A percentile compares a stretch with the other conserved stretches of the same genome.
phyloP scores from a whole-genome alignment of 2,113 vertebrate genomes.

The Thinocorus orbignyianus region DNA sequence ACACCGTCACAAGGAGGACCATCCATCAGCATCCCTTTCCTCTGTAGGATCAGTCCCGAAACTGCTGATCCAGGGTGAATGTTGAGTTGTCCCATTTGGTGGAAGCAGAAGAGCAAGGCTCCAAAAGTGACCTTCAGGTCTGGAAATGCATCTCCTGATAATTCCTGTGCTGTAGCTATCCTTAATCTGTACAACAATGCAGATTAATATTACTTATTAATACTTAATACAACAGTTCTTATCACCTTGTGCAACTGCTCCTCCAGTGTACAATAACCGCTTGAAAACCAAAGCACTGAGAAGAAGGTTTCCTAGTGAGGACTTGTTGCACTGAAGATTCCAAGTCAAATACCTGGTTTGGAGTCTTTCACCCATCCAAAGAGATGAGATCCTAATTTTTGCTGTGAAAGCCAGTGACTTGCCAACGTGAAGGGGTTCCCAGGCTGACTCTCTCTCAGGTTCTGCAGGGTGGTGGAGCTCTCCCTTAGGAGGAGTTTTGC shows the following conservation, averaged over 20 bases:
- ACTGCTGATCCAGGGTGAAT: neutral
- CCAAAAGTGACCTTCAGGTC: neutral
- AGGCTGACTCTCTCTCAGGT: constrained; percentile 28
- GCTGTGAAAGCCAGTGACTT: constrained; percentile 63
- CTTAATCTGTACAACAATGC: neutral
- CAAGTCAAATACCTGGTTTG: constrained; percentile 42
- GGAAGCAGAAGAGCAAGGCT: neutral
- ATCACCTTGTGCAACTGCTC: neutral
- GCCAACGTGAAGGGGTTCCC: constrained; percentile 56
- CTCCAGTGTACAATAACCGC: neutral
- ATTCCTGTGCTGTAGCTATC: neutral
- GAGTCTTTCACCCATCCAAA: constrained; percentile 75
- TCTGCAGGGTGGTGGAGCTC: constrained; percentile 56
- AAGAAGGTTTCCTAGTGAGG: neutral
- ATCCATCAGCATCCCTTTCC: neutral
- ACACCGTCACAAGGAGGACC: neutral
- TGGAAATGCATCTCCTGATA: neutral
- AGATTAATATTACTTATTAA: neutral
- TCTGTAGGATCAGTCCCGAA: neutral
- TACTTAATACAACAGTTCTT: neutral
- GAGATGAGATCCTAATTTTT: constrained; percentile 60
- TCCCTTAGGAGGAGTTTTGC: constrained; percentile 63
- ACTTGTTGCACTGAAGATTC: neutral
- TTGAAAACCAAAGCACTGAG: neutral
- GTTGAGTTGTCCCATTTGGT: neutral